phyloP scores from a whole-genome alignment of 2,113 vertebrate genomes.

The Paratilapia polleni region DNA sequence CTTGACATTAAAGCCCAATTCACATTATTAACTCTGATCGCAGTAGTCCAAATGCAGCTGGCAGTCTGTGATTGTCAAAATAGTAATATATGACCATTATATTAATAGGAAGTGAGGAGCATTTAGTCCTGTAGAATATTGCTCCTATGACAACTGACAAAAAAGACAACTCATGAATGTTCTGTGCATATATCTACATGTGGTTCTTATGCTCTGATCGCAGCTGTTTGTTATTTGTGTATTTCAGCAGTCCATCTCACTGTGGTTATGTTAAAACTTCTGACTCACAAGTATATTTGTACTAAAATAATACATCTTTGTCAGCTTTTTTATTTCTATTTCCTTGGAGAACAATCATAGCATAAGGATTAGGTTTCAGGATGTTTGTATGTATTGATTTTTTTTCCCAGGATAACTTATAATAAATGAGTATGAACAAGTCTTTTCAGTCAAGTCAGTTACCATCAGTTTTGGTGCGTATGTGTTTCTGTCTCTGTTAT shows the following conservation, averaged over 20 bases:
- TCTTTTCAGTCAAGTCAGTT: background rate
- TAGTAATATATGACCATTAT: background rate
- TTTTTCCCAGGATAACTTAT: background rate
- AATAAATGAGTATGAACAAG: background rate
- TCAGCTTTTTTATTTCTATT: background rate
- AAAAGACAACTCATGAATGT: background rate
- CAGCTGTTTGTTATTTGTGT: background rate
- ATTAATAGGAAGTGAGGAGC: background rate
- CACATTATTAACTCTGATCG: no score
- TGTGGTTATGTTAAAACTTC: background rate
- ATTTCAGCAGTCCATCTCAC: background rate
- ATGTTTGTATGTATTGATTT: background rate
- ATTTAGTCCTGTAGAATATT: background rate
- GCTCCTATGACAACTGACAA: background rate
- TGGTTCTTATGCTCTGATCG: background rate
- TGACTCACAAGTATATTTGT: background rate
- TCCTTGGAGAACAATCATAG: background rate
- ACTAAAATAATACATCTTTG: background rate
- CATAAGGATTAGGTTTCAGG: background rate
- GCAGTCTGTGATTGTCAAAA: background rate
- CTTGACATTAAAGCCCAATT: background rate
- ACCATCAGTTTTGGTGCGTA: background rate
- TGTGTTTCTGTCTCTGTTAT: background rate
- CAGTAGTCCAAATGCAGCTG: background rate
- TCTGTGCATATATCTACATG: background rate